Base-by-base conservation (phyloP, 64 coral and sea anemone genomes). In the Montipora capricornis region DNA sequence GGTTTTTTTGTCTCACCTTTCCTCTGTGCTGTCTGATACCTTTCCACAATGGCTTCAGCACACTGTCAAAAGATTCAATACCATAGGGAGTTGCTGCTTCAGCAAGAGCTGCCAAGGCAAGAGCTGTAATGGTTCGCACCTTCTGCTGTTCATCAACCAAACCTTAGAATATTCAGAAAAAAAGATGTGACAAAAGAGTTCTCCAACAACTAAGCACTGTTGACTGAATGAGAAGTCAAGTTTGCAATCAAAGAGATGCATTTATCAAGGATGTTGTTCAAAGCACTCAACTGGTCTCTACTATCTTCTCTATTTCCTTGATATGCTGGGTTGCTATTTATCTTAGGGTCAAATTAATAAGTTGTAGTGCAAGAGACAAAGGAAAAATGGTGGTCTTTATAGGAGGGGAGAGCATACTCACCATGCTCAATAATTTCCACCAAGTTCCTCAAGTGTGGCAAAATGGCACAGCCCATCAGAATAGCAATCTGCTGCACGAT, bases 401-500 rank as follows among this genome's bases (percentile, higher is more conserved):
- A 8, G 53, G 53, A 57, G 11, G 53, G 11, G 53, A 11, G 6
- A 57, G 3, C 6, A 8, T 3, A 71, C 94, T 68, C 95, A 99
- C 98, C 98, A 93, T 99, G 98, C 84, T 99, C 98, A 94, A 99
- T 99, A 82, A 99, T 99, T 85, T 99, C 98, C 79, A 99, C 98
- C 29, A 99, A 87, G 71, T 96, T 99, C 47, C 98, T 94, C 20
- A 99, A 91, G 79, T 99, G 98, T 26, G 98, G 98, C 5, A 99
- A 14, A 47, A 99, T 99, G 62, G 98, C 98, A 95, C 98, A 99
- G 44, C 98, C 98, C 98, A 99, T 99, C 46, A 99, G 78, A 77
- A 99, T 99, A 80, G 98, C 98, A 68, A 99, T 99, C 81, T 99
- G 98, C 90, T 99, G 98, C 6, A 99, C 98, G 87, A 99, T 99